Evolutionary conservation across 2,113 vertebrate species (phyloP), one percentile per base, ranked within the genome.

Genomic region (Ophthalmolycus amberensis): DNA sequence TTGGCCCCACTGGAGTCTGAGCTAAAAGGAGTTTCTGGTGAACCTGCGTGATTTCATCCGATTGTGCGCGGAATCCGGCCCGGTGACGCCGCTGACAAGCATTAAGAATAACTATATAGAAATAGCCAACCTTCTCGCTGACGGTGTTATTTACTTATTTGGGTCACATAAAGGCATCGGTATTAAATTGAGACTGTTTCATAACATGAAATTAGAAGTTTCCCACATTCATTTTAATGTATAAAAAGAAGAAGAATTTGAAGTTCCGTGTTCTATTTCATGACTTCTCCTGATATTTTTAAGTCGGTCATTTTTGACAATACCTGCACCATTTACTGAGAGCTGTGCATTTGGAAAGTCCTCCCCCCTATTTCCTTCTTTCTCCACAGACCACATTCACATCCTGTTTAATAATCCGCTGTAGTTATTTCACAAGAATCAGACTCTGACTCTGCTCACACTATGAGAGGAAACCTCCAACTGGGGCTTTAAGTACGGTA

Each of bases 371-470:
- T 58, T 27, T 32, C 38, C 9, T 29, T 25, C 58, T 34, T 9
- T 9, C 50, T 40, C 15, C 15, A n/a, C 58, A 2, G 56, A 44
- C 59, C 37, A 50, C 44, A 56, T 18, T 22, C 16, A 76, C 48
- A 66, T 66, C 74, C 62, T 42, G 44, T 42, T 52, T 56, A n/a
- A 60, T 12, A 50, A 65, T 40, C n/a, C 27, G 18, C 11, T n/a
- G 12, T 6, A 65, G 6, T 15, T 25, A 62, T 32, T 73, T 18
- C 25, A 29, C 16, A 1, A 60, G 58, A 58, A 11, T 71, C 52
- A 9, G 18, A 15, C 32, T 32, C 54, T 44, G 18, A 14, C 32
- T 32, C 54, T 44, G n/a, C 16, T 22, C 10, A 37, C 40, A 34
- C 27, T 5, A 60, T 60, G 38, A 38, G 25, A 44, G 15, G 18